Conservation (phyloP, 92 coral and sea anemone genomes). For the Actinostola sp. region DNA sequence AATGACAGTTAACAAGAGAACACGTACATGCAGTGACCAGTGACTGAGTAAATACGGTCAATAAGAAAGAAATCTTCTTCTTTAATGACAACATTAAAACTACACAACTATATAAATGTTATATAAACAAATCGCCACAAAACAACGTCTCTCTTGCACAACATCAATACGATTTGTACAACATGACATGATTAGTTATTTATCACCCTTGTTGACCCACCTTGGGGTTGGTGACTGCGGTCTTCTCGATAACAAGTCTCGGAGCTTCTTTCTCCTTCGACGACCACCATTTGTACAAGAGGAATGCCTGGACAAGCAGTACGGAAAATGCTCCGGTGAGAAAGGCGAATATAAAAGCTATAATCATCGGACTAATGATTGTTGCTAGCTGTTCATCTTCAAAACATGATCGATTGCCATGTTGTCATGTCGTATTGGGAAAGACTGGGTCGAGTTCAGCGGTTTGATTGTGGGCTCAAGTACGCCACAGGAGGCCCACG, state of each 20-base stretch:
- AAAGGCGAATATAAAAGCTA: conserved; percentile 81
- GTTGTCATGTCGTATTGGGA: neutral
- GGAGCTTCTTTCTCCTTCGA: conserved; percentile 74
- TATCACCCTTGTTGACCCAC: conserved; percentile 34
- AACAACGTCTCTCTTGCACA: too few species aligned
- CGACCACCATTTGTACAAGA: conserved; percentile 97
- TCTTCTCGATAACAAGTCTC: conserved; percentile 65
- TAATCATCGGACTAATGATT: conserved; percentile 59
- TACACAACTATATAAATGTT: too few species aligned
- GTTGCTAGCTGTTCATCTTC: neutral
- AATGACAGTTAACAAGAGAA: too few species aligned
- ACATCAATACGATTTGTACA: too few species aligned
- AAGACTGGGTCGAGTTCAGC: neutral
- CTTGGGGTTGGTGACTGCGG: conserved; percentile 86
- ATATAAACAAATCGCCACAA: too few species aligned
- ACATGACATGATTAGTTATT: too few species aligned
- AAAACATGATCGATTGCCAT: neutral
- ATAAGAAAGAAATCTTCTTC: too few species aligned
- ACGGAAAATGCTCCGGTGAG: conserved; percentile 90
- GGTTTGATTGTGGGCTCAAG: too few species aligned
- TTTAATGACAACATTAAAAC: too few species aligned
- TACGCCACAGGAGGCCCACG: too few species aligned
- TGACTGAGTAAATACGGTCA: too few species aligned
- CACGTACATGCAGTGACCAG: too few species aligned
- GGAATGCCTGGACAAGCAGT: conserved; percentile 80